Percentiles rank a stretch among this genome's conserved stretches.
phyloP scores from a whole-genome alignment of 2,888 invertebrate genomes.

The Andrena trimmerana region DNA sequence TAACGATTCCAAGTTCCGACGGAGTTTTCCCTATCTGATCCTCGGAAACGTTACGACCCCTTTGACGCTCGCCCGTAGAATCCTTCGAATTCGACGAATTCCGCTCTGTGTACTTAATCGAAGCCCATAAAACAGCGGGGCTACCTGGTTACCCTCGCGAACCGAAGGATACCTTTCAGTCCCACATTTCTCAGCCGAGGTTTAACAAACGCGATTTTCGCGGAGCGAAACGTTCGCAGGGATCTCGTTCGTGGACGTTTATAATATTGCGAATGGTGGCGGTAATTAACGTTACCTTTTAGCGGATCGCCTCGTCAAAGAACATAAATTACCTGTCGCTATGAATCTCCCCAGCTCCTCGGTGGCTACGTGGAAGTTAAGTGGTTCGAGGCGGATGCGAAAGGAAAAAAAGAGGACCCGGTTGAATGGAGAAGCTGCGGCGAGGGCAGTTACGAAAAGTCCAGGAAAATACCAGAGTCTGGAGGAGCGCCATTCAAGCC shows the following conservation, averaged over 20 bases:
- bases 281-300: constrained; percentile 22
- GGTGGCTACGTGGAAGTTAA: constrained; percentile 1
- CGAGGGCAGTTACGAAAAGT: not conserved
- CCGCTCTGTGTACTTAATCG: not conserved
- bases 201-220: not conserved
- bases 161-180: not conserved
- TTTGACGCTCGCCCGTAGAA: constrained; percentile 15
- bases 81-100: constrained; percentile 7
- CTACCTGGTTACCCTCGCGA: not conserved
- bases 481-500: not conserved
- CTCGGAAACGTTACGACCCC: constrained; percentile 32
- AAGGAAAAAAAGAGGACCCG: not conserved
- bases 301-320: constrained; percentile 12
- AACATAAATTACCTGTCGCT: constrained; percentile 30
- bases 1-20: constrained; percentile 28
- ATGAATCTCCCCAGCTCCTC: not conserved
- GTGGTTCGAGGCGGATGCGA: not conserved
- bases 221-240: not conserved
- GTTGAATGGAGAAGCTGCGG: not conserved
- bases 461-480: not conserved
- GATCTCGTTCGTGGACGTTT: not conserved
- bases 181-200: not conserved
- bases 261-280: not conserved
- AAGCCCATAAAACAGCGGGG: not conserved
- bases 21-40: constrained; percentile 31